Evolutionary conservation across 1,140 invertebrate genomes (phyloP).

Genomic region (Bactericera cockerelli): DNA sequence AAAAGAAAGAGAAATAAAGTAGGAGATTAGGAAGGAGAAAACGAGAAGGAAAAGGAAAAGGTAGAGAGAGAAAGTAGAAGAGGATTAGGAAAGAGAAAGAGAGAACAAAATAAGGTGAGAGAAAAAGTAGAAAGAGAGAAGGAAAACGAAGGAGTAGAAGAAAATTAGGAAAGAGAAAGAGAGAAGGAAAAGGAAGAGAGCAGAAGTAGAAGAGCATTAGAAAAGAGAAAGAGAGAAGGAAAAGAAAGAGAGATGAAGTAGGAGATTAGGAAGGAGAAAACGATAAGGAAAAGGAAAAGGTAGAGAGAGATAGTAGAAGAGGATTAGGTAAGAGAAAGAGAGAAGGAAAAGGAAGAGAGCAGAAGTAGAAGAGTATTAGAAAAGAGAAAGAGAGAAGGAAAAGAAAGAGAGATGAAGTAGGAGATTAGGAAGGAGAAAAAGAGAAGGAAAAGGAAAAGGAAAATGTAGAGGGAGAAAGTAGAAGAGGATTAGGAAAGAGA

Average conservation of each 20-base stretch:
- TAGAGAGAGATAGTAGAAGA: no score
- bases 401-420: background rate
- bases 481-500: background rate
- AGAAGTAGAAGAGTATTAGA: background rate
- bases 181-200: background rate
- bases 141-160: no score
- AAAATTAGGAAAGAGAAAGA: background rate
- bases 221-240: background rate
- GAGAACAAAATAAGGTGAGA: background rate
- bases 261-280: no score
- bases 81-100: no score
- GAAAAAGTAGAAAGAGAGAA: no score
- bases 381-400: background rate
- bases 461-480: background rate
- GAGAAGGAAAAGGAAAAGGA: constrained; percentile 10
- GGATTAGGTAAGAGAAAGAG: no score
- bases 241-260: background rate
- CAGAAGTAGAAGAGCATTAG: background rate
- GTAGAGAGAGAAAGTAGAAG: no score
- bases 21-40: no score
- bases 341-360: constrained; percentile 5
- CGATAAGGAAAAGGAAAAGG: background rate
- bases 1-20: no score
- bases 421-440: constrained; percentile 7
- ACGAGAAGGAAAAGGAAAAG: no score